Base-by-base conservation (phyloP, 2,113 vertebrate species). In the Dicentrarchus labrax region DNA sequence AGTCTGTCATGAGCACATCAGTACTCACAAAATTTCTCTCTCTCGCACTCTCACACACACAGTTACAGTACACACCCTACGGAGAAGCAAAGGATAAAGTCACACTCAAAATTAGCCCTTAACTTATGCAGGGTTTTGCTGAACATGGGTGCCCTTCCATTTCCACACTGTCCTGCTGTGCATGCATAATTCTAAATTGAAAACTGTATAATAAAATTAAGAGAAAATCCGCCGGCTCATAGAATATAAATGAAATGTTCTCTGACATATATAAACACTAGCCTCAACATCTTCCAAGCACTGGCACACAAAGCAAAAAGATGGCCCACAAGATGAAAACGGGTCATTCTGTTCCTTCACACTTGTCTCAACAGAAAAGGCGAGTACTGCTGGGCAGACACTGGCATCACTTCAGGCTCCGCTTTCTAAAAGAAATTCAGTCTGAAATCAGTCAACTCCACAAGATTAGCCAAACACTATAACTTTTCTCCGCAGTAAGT, bases 331-430 rank as follows among this genome's bases (percentile, higher is more conserved):
- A 30, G 53, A 54, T 50, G 43, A 78, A 86, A 81, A 60, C 39
- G 4, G 79, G 50, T 66, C 70, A 48, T 45, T 68, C 67, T 73
- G 79, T 70, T 67, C 74, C 59, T 72, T 82, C 72, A 65, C 68
- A 78, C 59, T 72, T 1, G 2, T 70, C 64, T 78, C 4, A 61
- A 74, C 54, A 64, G 68, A 74, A 53, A 59, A 51, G 4, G 57
- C 50, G 6, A 75, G 22, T 53, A 72, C 30, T 80, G 71, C n/a
- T 1, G 9, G 30, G 61, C 70, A 48, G 30, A 72, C 0, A 4
- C 50, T 65, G 68, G 62, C 61, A 62, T 71, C n/a, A 16, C 60
- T 67, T 74, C 71, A 77, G 51, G 43, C 67, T 69, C 47, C 5
- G 0, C 38, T 43, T 22, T 47, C 64, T 24, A 39, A 69, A 65